Conservation (phyloP, 1,140 invertebrate species). For the Bombus difficillimus region DNA sequence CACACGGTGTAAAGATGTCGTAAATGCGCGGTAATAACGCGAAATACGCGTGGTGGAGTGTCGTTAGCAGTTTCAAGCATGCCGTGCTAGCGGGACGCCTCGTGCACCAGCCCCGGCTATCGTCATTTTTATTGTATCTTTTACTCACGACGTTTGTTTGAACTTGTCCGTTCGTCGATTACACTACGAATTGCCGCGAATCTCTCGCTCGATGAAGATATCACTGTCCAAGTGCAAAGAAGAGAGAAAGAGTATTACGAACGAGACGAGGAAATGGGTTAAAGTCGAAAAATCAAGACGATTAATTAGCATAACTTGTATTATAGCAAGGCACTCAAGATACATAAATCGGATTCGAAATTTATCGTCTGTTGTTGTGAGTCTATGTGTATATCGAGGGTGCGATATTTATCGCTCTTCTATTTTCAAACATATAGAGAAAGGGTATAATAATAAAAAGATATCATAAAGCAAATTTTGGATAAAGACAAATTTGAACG, state of each 20-base stretch:
- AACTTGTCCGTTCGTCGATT: constrained; percentile 13
- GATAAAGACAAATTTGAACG: too few relatives aligned
- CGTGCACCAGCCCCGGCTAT: constrained; percentile 24
- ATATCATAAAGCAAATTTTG: background rate
- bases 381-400: too few relatives aligned
- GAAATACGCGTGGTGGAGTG: constrained; percentile 55
- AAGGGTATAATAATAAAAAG: too few relatives aligned
- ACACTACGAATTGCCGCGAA: constrained; percentile 22
- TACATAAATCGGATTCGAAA: too few relatives aligned
- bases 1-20: constrained; percentile 66
- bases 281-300: too few relatives aligned
- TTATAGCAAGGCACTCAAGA: too few relatives aligned
- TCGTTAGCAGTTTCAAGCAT: constrained; percentile 62
- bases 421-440: too few relatives aligned
- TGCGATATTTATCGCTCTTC: too few relatives aligned
- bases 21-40: constrained; percentile 69
- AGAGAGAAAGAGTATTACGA: too few relatives aligned
- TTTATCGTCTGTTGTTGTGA: too few relatives aligned
- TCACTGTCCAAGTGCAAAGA: background rate
- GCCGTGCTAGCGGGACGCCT: constrained; percentile 48
- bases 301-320: too few relatives aligned
- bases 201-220: constrained; percentile 20
- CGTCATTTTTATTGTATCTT: constrained; percentile 53
- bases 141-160: constrained; percentile 19
- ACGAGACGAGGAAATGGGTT: too few relatives aligned